Evolutionary conservation across 2,888 invertebrate genomes (phyloP), one percentile per base, ranked within the genome.

Genomic region (Pterobdella sp.): DNA sequence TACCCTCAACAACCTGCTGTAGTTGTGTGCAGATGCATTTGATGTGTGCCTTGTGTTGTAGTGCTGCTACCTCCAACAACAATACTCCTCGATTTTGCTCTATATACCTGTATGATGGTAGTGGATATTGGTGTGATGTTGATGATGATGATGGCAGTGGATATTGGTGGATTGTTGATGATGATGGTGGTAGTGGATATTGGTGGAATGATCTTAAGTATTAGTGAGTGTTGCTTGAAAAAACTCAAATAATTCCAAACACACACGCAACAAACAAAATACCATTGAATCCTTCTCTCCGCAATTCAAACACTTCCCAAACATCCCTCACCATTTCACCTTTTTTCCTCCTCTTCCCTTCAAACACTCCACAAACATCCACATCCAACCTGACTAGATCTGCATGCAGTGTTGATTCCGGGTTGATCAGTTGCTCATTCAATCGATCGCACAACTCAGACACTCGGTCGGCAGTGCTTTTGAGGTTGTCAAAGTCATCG

Each of bases 1-100:
- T 18, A 42, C 42, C 7, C 42, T 42, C 7, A 7, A 42, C 42
- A 34, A 82, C 77, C 74, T 81, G 80, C n/a, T 78, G 78, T 3
- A 75, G 73, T 7, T 80, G 80, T 79, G 81, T 81, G 74, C 81
- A 81, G 66, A 82, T 81, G 72, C 79, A 81, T 74, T 80, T 77
- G 31, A 82, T 77, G 4, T 78, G 75, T 72, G 82, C 77, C n/a
- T 77, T 77, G n/a, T 79, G 75, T 22, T 79, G 66, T 22, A n/a
- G 77, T 70, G 77, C 76, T 35, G 75, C 75, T 4, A 80, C 79
- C 52, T 80, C 79, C 56, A 82, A 74, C 22, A 81, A 79, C 26
- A 82, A 76, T 0, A 81, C 80, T n/a, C 81, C 81, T 22, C 81
- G 75, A 32, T 81, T 80, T 74, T 82, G 82, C 75, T 82, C 82